Percentiles rank a stretch among this genome's conserved stretches.
These are phyloP conservation scores for Calonectris borealis DNA, from an alignment of 2,113 vertebrate genomes.

Conservation along the genomic window DNA sequence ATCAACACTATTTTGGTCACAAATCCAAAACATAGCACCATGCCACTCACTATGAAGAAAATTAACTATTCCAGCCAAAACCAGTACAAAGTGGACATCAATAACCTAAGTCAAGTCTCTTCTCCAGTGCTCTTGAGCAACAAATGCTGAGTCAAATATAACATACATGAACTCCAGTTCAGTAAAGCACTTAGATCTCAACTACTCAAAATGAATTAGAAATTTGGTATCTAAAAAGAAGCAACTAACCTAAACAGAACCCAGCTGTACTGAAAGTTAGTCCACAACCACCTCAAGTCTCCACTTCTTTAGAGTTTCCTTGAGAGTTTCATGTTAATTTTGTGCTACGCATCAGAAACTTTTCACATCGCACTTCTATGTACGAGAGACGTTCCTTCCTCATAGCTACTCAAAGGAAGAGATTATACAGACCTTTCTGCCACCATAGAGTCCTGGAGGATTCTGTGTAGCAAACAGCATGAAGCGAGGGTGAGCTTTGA, in stretches of 20 bases:
- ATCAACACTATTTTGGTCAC: neutral
- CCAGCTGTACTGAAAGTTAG: neutral
- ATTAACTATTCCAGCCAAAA: neutral
- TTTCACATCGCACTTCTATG: neutral
- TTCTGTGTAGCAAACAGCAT: conserved; percentile 99
- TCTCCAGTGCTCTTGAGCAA: neutral
- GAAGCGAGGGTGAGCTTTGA: conserved; percentile 92
- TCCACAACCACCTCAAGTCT: neutral
- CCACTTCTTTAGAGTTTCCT: neutral
- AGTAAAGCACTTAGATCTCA: neutral
- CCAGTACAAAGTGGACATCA: neutral
- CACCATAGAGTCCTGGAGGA: conserved; percentile 95
- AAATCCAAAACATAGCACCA: neutral
- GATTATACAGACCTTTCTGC: conserved; percentile 86
- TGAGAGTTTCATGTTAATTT: neutral
- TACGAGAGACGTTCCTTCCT: neutral
- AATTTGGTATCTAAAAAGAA: neutral
- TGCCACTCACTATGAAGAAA: neutral
- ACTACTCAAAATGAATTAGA: neutral
- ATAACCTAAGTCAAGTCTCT: neutral
- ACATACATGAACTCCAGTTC: neutral
- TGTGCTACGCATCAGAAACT: neutral
- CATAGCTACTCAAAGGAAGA: neutral
- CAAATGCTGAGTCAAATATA: neutral
- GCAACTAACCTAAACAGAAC: neutral